Conservation (phyloP, 2,113 vertebrate species). For the Syngnathus scovelli region DNA sequence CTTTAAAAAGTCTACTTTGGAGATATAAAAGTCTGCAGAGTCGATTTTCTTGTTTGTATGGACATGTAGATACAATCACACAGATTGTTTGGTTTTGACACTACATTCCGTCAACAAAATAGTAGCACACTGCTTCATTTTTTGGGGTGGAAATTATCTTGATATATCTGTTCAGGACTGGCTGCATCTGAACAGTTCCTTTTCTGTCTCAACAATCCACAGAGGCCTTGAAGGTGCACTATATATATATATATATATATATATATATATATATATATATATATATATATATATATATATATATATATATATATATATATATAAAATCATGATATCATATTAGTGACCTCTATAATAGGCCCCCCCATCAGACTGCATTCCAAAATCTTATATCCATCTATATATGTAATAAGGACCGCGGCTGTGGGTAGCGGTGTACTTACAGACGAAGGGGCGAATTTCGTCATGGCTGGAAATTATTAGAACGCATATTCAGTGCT, state of each 20-base stretch:
- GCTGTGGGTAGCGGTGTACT: slow-evolving; percentile 50
- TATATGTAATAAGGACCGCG: slow-evolving; percentile 31
- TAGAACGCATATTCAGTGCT: slow-evolving; percentile 59
- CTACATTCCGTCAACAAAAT: neutral
- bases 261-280: too few species aligned
- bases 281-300: too few species aligned
- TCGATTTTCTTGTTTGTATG: neutral
- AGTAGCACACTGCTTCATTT: neutral
- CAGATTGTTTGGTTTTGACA: neutral
- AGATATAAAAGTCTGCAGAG: neutral
- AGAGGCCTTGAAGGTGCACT: slow-evolving; percentile 61
- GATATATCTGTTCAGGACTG: slow-evolving; percentile 62
- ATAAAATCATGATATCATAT: slow-evolving; percentile 21
- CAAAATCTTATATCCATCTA: slow-evolving; percentile 34
- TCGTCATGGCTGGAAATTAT: slow-evolving; percentile 65
- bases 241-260: slow-evolving; percentile 37
- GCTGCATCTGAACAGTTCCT: slow-evolving; percentile 66
- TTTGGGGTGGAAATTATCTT: slow-evolving; percentile 27
- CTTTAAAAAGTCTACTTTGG: slow-evolving; percentile 25
- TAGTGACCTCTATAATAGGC: slow-evolving; percentile 41
- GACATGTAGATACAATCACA: neutral
- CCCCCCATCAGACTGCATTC: slow-evolving; percentile 44
- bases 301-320: too few species aligned
- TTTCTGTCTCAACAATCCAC: slow-evolving; percentile 46
- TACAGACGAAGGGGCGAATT: slow-evolving; percentile 63